Conservation (phyloP, 2,888 invertebrate species). For the Epiblema foenella region DNA sequence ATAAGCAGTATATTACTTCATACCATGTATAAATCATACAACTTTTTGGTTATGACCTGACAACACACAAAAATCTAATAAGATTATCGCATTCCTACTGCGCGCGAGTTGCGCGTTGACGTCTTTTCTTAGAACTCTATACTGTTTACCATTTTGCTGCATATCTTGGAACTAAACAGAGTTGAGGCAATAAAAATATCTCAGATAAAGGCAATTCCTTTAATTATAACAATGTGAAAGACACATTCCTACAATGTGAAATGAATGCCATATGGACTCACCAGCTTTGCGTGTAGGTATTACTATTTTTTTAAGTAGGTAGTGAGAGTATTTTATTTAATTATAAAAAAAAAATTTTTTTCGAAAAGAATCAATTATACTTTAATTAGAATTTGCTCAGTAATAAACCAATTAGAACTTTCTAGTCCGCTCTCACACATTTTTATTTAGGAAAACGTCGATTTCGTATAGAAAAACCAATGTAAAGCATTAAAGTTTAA, state of each 20-base stretch:
- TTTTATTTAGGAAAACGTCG: background rate
- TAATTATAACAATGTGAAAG: background rate
- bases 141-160: background rate
- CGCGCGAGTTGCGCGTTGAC: constrained; percentile 44
- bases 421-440: constrained; percentile 21
- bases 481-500: background rate
- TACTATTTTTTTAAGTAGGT: constrained; percentile 13
- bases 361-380: constrained; percentile 10
- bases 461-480: constrained; percentile 7
- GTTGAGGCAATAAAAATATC: background rate
- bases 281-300: background rate
- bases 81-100: constrained; percentile 4
- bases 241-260: background rate
- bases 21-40: background rate
- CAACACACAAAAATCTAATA: constrained; percentile 10
- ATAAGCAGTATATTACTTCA: background rate
- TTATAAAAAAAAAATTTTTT: constrained; percentile 4
- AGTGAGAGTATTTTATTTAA: constrained; percentile 15
- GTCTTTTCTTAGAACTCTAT: constrained; percentile 36
- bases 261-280: background rate
- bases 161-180: background rate
- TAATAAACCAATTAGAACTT: constrained; percentile 43
- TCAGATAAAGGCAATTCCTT: background rate
- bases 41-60: background rate
- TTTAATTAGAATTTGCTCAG: constrained; percentile 28